Conservation (phyloP, 1,140 invertebrate genomes). For the Drosophila kepulauana region DNA sequence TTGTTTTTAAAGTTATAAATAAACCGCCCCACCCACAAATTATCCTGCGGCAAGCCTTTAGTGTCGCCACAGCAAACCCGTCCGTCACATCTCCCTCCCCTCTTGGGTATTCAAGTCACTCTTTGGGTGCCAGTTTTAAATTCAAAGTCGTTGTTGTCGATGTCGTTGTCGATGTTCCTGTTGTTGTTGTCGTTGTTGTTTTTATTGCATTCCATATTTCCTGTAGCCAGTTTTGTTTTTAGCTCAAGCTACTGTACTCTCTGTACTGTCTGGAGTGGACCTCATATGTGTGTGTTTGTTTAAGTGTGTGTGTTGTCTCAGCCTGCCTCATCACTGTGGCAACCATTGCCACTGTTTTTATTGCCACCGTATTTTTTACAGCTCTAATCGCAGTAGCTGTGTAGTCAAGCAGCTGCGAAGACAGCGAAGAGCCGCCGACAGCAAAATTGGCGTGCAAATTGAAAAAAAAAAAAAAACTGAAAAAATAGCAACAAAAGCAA, state of each 20-base stretch:
- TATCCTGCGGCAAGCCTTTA: slow-evolving; percentile 35
- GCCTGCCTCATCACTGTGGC: slow-evolving; percentile 3
- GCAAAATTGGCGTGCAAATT: slow-evolving; percentile 74
- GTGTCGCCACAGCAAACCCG: slow-evolving; percentile 26
- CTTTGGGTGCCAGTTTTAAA: slow-evolving; percentile 26
- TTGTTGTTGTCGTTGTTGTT: slow-evolving; percentile 22
- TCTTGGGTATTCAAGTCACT: not conserved
- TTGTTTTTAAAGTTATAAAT: slow-evolving; percentile 42
- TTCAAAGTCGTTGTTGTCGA: slow-evolving; percentile 15
- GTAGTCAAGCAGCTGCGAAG: slow-evolving; percentile 22
- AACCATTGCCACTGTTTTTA: slow-evolving; percentile 38
- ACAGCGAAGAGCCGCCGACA: slow-evolving; percentile 47
- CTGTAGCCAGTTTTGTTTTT: slow-evolving; percentile 37
- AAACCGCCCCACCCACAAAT: slow-evolving; percentile 41
- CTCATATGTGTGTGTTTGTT: not conserved
- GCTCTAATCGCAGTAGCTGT: slow-evolving; percentile 64
- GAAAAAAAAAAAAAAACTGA: slow-evolving; percentile 32
- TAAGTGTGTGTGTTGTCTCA: slow-evolving; percentile 7
- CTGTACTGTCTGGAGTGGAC: slow-evolving; percentile 5
- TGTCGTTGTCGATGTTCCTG: slow-evolving; percentile 8
- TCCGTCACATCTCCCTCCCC: too few relatives aligned
- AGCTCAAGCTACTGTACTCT: slow-evolving; percentile 40
- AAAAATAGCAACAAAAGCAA: slow-evolving; percentile 4
- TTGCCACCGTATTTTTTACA: slow-evolving; percentile 74
- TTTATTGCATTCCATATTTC: slow-evolving; percentile 45